These are phyloP conservation scores for Cheiracanthium punctorium DNA, from an alignment of 2,888 invertebrate species.

Conservation along the genomic window DNA sequence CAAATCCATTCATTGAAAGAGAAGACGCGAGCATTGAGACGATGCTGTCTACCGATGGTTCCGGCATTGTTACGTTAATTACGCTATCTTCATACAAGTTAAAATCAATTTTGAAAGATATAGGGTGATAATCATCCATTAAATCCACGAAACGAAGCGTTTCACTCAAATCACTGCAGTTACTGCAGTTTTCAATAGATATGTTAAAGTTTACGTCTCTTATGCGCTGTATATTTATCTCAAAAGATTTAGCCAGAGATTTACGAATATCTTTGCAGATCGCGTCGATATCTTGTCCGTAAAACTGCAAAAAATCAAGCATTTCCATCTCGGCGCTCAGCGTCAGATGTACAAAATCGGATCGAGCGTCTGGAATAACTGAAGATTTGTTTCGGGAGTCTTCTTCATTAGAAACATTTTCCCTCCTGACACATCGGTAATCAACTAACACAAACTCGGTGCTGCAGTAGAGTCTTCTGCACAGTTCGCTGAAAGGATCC, in stretches of 20 bases:
- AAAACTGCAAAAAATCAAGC: constrained; percentile 42
- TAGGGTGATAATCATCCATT: constrained; percentile 36
- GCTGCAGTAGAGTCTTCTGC: constrained; percentile 70
- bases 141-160: background rate
- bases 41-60: constrained; percentile 62
- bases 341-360: constrained; percentile 36
- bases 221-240: constrained; percentile 53
- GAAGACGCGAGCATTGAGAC: constrained; percentile 59
- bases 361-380: constrained; percentile 19
- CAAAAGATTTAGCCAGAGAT: constrained; percentile 49
- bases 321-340: constrained; percentile 43
- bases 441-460: constrained; percentile 67
- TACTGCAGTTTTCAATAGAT: constrained; percentile 25
- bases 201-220: constrained; percentile 57
- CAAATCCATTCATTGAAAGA: constrained; percentile 53
- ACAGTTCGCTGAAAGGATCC: constrained; percentile 71
- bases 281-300: constrained; percentile 11
- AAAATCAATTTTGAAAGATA: constrained; percentile 46
- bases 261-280: constrained; percentile 42
- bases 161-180: constrained; percentile 7
- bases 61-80: constrained; percentile 14
- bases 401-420: background rate
- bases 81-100: constrained; percentile 45
- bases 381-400: background rate
- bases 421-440: constrained; percentile 66